A percentile compares a stretch with the other conserved stretches of the same genome.
Conservation (phyloP, 2,888 invertebrate genomes). For the Andrena flavipes region DNA sequence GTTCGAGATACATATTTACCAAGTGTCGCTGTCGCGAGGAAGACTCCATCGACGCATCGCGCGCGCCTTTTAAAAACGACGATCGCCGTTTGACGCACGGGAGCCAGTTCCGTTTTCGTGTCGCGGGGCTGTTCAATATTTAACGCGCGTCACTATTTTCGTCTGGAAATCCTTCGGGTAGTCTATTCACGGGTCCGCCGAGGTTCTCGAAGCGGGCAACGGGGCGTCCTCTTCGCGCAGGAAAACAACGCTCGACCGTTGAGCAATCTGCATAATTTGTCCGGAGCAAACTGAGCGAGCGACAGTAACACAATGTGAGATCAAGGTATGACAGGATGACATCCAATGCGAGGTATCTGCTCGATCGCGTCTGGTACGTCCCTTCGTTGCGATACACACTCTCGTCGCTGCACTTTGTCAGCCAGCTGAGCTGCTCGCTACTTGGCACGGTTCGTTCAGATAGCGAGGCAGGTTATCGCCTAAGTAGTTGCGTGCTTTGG, state of each 20-base stretch:
- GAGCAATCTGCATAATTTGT: constrained; percentile 51
- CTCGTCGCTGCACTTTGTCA: constrained; percentile 2
- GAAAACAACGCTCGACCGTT: constrained; percentile 51
- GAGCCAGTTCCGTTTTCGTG: constrained; percentile 38
- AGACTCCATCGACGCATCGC: neutral
- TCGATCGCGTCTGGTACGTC: constrained; percentile 6
- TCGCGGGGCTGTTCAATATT: constrained; percentile 55
- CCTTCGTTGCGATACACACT: constrained; percentile 17
- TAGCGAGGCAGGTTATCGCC: constrained; percentile 4
- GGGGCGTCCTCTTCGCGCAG: constrained; percentile 18
- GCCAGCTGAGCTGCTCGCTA: neutral
- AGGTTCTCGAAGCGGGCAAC: neutral
- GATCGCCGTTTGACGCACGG: constrained; percentile 38
- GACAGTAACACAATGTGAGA: constrained; percentile 29
- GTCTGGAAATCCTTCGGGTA: constrained; percentile 43
- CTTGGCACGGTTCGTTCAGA: constrained; percentile 24
- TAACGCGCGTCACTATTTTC: constrained; percentile 50
- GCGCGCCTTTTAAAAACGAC: constrained; percentile 28
- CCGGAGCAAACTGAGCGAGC: constrained; percentile 48
- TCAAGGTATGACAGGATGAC: constrained; percentile 33
- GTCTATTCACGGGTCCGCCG: constrained; percentile 9
- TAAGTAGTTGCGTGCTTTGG: neutral
- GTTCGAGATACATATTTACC: neutral
- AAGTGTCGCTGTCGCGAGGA: neutral
- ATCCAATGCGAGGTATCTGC: neutral